A percentile compares a stretch with the other conserved stretches of the same genome.
Conservation (phyloP, 2,888 invertebrate species). For the Gasteruption jaculator region DNA sequence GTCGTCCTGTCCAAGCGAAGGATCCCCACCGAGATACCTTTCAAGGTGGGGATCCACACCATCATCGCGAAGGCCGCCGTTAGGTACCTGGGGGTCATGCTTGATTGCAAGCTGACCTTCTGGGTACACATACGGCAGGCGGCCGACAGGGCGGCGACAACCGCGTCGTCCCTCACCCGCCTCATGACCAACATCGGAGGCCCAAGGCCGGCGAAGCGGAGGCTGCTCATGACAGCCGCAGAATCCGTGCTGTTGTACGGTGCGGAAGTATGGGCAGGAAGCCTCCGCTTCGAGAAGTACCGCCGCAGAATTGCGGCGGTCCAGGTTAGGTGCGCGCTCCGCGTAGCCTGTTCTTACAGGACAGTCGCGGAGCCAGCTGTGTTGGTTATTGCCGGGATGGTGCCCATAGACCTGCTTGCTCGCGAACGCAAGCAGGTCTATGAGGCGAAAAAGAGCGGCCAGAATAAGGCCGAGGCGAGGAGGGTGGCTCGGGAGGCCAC, state of each 20-base stretch:
- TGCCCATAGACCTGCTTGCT: conserved; percentile 9
- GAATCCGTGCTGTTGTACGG: background rate
- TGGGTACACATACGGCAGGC: conserved; percentile 10
- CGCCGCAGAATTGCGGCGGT: conserved; percentile 9
- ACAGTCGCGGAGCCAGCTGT: background rate
- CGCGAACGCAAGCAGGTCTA: conserved; percentile 14
- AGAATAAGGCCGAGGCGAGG: background rate
- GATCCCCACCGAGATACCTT: no score
- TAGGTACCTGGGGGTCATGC: no score
- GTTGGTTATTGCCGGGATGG: background rate
- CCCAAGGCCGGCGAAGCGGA: conserved; percentile 10
- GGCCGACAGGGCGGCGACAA: conserved; percentile 14
- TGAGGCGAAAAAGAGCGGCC: background rate
- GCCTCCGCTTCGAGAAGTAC: conserved; percentile 2
- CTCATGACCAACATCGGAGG: conserved; percentile 16
- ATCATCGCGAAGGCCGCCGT: no score
- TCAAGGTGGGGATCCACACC: no score
- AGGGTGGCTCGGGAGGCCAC: background rate
- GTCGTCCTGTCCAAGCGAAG: no score
- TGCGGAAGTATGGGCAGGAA: conserved; percentile 10
- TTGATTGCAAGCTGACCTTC: no score
- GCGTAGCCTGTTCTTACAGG: conserved; percentile 13
- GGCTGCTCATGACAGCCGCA: background rate
- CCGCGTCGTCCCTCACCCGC: conserved; percentile 1
- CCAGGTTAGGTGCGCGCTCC: conserved; percentile 13